phyloP scores from a whole-genome alignment of 2,888 invertebrate species.

The Sphaerophoria taeniata region DNA sequence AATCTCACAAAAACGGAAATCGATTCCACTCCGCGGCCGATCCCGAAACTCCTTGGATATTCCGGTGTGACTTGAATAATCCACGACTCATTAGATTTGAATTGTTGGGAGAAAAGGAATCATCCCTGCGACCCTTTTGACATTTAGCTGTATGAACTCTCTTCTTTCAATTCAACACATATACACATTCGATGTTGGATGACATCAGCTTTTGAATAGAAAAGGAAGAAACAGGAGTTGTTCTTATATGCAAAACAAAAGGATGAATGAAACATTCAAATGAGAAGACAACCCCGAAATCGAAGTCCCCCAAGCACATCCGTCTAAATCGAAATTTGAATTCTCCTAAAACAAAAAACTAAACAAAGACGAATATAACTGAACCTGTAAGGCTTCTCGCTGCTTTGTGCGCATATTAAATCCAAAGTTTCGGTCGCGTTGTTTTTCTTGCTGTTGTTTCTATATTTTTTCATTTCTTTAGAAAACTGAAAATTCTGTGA shows the following conservation, averaged over 20 bases:
- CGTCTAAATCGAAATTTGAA: slow-evolving; percentile 69
- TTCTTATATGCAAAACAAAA: slow-evolving; percentile 38
- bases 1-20: slow-evolving; percentile 65
- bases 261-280: slow-evolving; percentile 60
- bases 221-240: slow-evolving; percentile 17
- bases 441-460: slow-evolving; percentile 23
- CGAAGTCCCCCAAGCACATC: slow-evolving; percentile 16
- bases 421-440: slow-evolving; percentile 47
- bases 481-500: neutral
- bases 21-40: slow-evolving; percentile 38
- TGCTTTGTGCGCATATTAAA: slow-evolving; percentile 63
- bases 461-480: neutral
- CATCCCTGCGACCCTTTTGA: slow-evolving; percentile 42
- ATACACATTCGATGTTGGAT: neutral
- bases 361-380: slow-evolving; percentile 44
- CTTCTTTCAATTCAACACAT: slow-evolving; percentile 12
- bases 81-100: slow-evolving; percentile 67
- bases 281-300: slow-evolving; percentile 12
- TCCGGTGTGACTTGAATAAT: slow-evolving; percentile 70
- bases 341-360: slow-evolving; percentile 48
- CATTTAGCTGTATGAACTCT: slow-evolving; percentile 62
- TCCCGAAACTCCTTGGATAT: neutral
- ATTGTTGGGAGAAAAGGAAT: neutral
- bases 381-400: slow-evolving; percentile 63
- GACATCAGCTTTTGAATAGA: neutral